These are phyloP conservation scores for Popillia japonica DNA, from an alignment of 1,140 invertebrate genomes.

Conservation along the genomic window DNA sequence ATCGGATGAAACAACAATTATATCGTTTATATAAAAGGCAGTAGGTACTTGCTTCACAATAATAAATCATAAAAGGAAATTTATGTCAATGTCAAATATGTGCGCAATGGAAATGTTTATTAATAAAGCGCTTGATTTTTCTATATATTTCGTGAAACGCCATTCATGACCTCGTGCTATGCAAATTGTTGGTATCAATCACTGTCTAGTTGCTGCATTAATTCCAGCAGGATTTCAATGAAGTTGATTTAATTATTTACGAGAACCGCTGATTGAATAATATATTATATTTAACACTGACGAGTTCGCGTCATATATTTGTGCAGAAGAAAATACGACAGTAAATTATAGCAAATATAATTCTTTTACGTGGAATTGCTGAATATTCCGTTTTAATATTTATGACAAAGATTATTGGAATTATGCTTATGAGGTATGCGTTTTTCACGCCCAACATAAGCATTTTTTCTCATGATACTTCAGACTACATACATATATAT, in stretches of 20 bases:
- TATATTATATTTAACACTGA: constrained; percentile 16
- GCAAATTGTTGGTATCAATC: constrained; percentile 6
- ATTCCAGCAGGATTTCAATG: neutral
- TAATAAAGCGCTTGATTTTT: constrained; percentile 24
- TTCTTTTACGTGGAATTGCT: neutral
- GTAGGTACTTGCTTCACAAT: neutral
- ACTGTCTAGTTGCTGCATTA: neutral
- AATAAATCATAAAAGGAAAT: constrained; percentile 27
- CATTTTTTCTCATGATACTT: too few species aligned
- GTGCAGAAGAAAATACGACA: neutral
- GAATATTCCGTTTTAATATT: too few species aligned
- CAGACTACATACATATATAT: too few species aligned
- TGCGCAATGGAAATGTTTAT: constrained; percentile 17
- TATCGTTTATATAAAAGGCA: neutral
- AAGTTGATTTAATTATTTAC: neutral
- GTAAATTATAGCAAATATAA: neutral
- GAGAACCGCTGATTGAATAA: too few species aligned
- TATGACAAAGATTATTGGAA: too few species aligned
- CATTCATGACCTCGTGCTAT: neutral
- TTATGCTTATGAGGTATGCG: too few species aligned
- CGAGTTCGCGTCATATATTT: neutral
- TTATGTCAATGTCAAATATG: neutral
- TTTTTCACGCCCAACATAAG: too few species aligned
- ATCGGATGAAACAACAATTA: neutral
- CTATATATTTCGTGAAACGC: constrained; percentile 15